These are phyloP conservation scores for Gallinago jamesoni DNA, from an alignment of 2,113 vertebrate genomes.

Conservation along the genomic window DNA sequence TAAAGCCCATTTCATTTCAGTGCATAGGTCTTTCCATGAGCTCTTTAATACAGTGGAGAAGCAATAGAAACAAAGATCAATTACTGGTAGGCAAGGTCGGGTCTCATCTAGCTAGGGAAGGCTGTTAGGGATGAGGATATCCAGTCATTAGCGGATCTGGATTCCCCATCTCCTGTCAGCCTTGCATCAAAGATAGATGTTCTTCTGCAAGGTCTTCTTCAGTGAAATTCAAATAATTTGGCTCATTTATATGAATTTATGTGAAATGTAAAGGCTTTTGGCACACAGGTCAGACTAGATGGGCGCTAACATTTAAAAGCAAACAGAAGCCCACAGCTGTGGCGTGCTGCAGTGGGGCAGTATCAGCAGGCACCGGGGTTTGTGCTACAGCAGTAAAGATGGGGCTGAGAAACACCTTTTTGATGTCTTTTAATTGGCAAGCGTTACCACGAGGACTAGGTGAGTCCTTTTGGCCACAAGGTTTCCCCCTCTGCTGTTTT, in stretches of 20 bases:
- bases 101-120: neutral
- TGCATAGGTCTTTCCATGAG: neutral
- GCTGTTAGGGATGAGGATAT: neutral
- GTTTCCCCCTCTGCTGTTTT: neutral
- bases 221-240: neutral
- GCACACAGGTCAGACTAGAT: neutral
- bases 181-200: neutral
- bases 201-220: neutral
- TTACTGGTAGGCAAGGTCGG: neutral
- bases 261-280: neutral
- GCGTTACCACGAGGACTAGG: neutral
- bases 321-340: neutral
- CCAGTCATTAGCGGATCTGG: accelerated
- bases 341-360: neutral
- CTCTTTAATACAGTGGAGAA: neutral
- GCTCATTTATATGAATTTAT: neutral
- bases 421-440: neutral
- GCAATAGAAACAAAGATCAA: neutral
- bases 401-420: neutral
- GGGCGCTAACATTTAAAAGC: neutral
- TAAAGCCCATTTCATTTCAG: neutral
- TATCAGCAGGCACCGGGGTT: neutral
- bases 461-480: accelerated
- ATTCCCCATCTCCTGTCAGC: neutral
- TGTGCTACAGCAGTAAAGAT: neutral